A percentile compares a stretch with the other conserved stretches of the same genome.
Conservation (phyloP, 2,797 vertebrate species). For the Mus spretus region DNA sequence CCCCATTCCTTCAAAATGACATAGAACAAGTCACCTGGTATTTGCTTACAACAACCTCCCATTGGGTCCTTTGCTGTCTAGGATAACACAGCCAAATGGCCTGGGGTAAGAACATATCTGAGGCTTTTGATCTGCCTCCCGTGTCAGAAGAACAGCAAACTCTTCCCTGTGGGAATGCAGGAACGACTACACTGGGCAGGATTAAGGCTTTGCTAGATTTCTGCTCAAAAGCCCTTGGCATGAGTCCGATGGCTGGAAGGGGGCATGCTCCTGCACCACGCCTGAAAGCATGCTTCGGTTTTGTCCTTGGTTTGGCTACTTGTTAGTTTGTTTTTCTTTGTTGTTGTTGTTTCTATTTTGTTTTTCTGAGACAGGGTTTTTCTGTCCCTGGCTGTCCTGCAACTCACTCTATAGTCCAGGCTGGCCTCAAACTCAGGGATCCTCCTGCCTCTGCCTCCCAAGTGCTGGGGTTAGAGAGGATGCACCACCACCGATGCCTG, state of each 20-base stretch:
- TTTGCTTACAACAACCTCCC: neutral
- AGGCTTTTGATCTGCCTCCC: neutral
- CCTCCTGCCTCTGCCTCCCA: neutral
- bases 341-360: neutral
- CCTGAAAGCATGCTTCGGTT: neutral
- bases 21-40: neutral
- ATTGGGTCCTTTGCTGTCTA: neutral
- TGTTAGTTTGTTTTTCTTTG: neutral
- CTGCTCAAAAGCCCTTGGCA: no score
- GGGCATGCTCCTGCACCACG: neutral
- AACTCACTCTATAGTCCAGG: neutral
- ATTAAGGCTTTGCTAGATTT: neutral
- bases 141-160: neutral
- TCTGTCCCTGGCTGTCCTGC: neutral
- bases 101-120: neutral
- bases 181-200: neutral
- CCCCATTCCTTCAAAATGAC: neutral
- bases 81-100: neutral
- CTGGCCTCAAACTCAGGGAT: neutral
- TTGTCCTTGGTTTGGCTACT: neutral
- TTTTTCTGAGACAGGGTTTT: neutral
- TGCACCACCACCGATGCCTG: neutral
- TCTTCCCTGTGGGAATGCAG: neutral
- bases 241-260: neutral
- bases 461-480: neutral